These are phyloP conservation scores for Drosophila kuntzei DNA, from an alignment of 2,888 invertebrate species.

Conservation along the genomic window DNA sequence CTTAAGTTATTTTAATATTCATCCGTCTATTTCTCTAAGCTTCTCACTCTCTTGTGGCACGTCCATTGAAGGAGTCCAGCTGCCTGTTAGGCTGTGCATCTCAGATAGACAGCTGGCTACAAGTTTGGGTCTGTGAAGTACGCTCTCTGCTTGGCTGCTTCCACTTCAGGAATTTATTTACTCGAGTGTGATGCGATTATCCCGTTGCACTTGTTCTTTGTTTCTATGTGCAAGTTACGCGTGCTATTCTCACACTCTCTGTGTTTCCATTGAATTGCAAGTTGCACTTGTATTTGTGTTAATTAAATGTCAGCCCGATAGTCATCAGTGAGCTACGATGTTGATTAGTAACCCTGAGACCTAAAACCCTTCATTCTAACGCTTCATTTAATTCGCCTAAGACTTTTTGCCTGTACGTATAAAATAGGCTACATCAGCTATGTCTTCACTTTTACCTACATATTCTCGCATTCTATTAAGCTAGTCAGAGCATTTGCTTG, in stretches of 20 bases:
- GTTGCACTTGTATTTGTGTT: conserved; percentile 27
- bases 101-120: conserved; percentile 35
- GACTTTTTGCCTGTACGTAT: too few relatives aligned
- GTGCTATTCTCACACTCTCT: conserved; percentile 23
- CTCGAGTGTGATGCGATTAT: conserved; percentile 81
- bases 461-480: background rate
- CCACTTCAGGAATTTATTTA: conserved; percentile 79
- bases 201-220: conserved; percentile 73
- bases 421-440: background rate
- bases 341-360: conserved; percentile 44
- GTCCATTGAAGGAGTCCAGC: conserved; percentile 7
- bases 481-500: conserved; percentile 19
- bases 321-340: conserved; percentile 48
- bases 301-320: conserved; percentile 68
- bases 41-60: background rate
- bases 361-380: conserved; percentile 9
- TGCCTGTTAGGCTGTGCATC: conserved; percentile 23
- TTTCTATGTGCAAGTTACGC: conserved; percentile 53
- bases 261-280: conserved; percentile 19
- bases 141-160: conserved; percentile 44
- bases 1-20: background rate
- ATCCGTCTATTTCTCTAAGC: background rate
- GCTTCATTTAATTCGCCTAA: conserved; percentile 53
- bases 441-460: too few relatives aligned
- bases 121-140: conserved; percentile 48